These are phyloP conservation scores for Pasiphila rectangulata DNA, from an alignment of 2,888 invertebrate genomes.

Conservation along the genomic window DNA sequence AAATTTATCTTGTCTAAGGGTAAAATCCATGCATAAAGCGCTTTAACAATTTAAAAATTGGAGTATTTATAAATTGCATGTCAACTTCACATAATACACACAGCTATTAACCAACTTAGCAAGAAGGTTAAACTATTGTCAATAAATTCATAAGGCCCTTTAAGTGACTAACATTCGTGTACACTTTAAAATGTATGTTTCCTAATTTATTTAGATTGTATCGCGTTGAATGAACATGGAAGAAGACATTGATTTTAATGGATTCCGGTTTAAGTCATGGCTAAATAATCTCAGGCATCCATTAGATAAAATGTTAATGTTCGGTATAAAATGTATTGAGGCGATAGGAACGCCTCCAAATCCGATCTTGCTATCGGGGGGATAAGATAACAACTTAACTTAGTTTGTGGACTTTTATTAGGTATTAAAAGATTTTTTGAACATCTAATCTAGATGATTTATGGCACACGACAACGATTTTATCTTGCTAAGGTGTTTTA, in stretches of 20 bases:
- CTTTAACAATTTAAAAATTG: too few relatives aligned
- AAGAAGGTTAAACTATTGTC: not conserved
- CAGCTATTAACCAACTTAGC: not conserved
- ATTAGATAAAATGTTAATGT: conserved; percentile 33
- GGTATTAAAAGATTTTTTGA: not conserved
- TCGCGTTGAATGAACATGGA: conserved; percentile 24
- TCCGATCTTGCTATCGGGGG: conserved; percentile 27
- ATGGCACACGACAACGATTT: not conserved
- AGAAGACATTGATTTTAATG: conserved; percentile 34
- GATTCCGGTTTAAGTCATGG: conserved; percentile 28
- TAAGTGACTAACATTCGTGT: not conserved
- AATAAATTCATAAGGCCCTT: conserved; percentile 2
- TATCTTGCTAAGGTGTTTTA: not conserved
- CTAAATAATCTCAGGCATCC: conserved; percentile 31
- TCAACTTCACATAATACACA: not conserved
- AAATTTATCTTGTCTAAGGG: not conserved
- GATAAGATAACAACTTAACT: conserved; percentile 29
- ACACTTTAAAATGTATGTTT: conserved; percentile 8
- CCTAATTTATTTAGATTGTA: conserved; percentile 17
- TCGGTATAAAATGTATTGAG: conserved; percentile 27
- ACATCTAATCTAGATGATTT: not conserved
- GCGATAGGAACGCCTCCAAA: conserved; percentile 28
- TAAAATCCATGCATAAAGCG: not conserved
- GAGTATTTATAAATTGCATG: too few relatives aligned
- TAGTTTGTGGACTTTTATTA: conserved; percentile 21